phyloP scores from a whole-genome alignment of 2,888 invertebrate genomes.

The Mamestra brassicae region DNA sequence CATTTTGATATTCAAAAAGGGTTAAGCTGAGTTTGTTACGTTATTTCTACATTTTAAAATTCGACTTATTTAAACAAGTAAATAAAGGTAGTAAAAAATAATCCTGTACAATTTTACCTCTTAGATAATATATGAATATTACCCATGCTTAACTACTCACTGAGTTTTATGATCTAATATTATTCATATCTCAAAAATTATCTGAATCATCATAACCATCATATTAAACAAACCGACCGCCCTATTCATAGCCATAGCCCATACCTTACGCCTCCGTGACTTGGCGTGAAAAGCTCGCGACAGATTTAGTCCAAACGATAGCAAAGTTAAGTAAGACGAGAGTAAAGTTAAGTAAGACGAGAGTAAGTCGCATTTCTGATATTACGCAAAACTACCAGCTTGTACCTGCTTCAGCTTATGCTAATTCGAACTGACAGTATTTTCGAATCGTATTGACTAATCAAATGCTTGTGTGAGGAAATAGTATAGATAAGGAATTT shows the following conservation, averaged over 20 bases:
- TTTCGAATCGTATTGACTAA: conserved; percentile 52
- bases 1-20: too few species aligned
- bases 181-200: neutral
- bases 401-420: conserved; percentile 50
- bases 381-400: conserved; percentile 66
- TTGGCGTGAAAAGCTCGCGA: conserved; percentile 69
- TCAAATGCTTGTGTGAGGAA: conserved; percentile 41
- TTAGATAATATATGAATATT: too few species aligned
- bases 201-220: conserved; percentile 5
- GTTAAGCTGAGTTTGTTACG: too few species aligned
- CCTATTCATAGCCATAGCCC: conserved; percentile 34
- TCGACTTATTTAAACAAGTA: too few species aligned
- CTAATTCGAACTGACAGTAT: conserved; percentile 55
- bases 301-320: conserved; percentile 75
- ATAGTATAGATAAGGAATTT: conserved; percentile 13
- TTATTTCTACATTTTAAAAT: too few species aligned
- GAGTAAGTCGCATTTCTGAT: conserved; percentile 40
- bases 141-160: neutral
- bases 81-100: too few species aligned
- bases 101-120: too few species aligned
- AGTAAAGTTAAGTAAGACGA: conserved; percentile 30
- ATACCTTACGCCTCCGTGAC: conserved; percentile 57
- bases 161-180: neutral
- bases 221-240: conserved; percentile 26
- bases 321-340: conserved; percentile 31